These are phyloP conservation scores for Notodonta dromedarius DNA, from an alignment of 2,888 invertebrate genomes.

Conservation along the genomic window DNA sequence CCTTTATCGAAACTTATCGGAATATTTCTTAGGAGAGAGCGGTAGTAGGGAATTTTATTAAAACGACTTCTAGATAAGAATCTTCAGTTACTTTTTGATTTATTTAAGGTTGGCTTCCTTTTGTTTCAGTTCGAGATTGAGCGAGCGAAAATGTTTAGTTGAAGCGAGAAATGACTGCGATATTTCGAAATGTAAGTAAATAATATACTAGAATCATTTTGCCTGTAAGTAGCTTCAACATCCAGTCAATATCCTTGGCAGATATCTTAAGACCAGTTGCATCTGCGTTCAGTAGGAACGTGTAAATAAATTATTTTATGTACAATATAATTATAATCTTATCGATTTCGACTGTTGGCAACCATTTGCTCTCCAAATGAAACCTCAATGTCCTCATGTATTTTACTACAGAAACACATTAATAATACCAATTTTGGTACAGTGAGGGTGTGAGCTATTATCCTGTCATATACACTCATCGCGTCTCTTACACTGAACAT, in stretches of 20 bases:
- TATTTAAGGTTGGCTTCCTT: slow-evolving; percentile 24
- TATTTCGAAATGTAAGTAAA: slow-evolving; percentile 9
- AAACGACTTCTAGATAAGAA: slow-evolving; percentile 61
- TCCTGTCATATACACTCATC: slow-evolving; percentile 76
- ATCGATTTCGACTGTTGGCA: too few relatives aligned
- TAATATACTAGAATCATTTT: background rate
- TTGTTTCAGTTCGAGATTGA: slow-evolving; percentile 11
- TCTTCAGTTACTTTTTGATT: slow-evolving; percentile 48
- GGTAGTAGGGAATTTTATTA: slow-evolving; percentile 63
- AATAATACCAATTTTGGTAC: slow-evolving; percentile 64
- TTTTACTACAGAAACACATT: slow-evolving; percentile 45
- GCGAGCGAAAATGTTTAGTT: slow-evolving; percentile 18
- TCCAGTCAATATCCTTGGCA: too few relatives aligned
- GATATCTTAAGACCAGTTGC: too few relatives aligned
- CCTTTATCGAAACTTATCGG: slow-evolving; percentile 80
- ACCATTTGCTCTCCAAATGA: too few relatives aligned
- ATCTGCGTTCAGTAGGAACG: too few relatives aligned
- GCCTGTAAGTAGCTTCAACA: too few relatives aligned
- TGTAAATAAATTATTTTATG: too few relatives aligned
- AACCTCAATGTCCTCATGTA: background rate
- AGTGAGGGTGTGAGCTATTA: slow-evolving; percentile 77
- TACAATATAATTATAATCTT: too few relatives aligned
- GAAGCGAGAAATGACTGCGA: slow-evolving; percentile 11
- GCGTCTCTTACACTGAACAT: slow-evolving; percentile 51
- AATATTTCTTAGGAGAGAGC: slow-evolving; percentile 67